Conservation (phyloP, 2,113 vertebrate species). For the Sebastes schlegelii region DNA sequence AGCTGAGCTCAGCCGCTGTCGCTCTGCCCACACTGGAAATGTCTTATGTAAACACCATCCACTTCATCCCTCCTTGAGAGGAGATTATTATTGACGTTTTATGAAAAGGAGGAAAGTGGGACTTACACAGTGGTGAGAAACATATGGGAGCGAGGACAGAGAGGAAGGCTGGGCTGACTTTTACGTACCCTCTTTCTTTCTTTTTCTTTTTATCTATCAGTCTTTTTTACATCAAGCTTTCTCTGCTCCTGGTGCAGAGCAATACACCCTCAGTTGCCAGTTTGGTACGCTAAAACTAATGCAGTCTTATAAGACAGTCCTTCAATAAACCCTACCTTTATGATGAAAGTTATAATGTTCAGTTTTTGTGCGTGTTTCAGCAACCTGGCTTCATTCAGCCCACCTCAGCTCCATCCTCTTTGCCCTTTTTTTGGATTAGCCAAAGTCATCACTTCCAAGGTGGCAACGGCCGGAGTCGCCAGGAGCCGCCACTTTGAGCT, state of each 20-base stretch:
- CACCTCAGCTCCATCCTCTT: too few species aligned
- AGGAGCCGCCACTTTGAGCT: too few species aligned
- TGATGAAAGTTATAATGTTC: not conserved
- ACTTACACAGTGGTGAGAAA: slow-evolving; percentile 53
- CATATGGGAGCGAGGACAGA: slow-evolving; percentile 34
- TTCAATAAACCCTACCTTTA: not conserved
- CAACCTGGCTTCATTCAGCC: too few species aligned
- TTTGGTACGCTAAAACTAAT: not conserved
- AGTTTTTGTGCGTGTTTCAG: not conserved
- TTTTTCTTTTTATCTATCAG: not conserved
- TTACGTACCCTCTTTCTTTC: not conserved
- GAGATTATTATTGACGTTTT: slow-evolving; percentile 55
- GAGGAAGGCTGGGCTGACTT: not conserved
- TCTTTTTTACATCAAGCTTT: not conserved
- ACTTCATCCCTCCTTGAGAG: slow-evolving; percentile 54
- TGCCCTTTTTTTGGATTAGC: too few species aligned
- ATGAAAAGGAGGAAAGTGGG: slow-evolving; percentile 56
- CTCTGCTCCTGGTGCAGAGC: not conserved
- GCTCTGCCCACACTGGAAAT: slow-evolving; percentile 70
- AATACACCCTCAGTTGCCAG: not conserved
- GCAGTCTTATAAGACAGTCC: not conserved
- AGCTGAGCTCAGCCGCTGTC: slow-evolving; percentile 54
- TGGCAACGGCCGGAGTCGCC: too few species aligned
- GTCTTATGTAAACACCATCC: slow-evolving; percentile 70
- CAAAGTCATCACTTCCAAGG: too few species aligned